Percentiles rank a stretch among this genome's conserved stretches.
Conservation (phyloP, 2,888 invertebrate genomes). For the Ophion ventricosus region DNA sequence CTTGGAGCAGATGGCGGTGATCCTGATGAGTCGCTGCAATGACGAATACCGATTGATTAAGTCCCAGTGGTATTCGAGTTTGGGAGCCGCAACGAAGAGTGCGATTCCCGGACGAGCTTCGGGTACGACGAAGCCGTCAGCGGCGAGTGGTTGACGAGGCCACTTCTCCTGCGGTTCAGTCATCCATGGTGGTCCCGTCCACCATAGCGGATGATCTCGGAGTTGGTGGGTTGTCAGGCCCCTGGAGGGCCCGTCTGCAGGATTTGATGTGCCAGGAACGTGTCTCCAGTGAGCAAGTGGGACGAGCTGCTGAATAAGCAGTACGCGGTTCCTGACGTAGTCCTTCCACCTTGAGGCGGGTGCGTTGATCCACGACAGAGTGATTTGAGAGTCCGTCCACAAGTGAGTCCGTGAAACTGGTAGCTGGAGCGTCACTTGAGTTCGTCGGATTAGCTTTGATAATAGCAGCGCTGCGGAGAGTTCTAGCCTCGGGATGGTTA, state of each 20-base stretch:
- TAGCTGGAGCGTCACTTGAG: constrained; percentile 1
- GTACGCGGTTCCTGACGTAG: constrained; percentile 69
- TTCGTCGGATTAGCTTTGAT: constrained; percentile 11
- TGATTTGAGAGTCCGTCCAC: constrained; percentile 71
- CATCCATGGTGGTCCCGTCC: constrained; percentile 29
- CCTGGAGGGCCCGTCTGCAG: constrained; percentile 42
- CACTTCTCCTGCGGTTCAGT: constrained; percentile 8
- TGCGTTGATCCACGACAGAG: constrained; percentile 66
- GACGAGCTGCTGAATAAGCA: constrained; percentile 67
- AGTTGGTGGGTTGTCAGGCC: constrained; percentile 34
- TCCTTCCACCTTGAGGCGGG: constrained; percentile 69
- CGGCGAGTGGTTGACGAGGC: constrained; percentile 3
- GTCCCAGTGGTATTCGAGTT: too few species aligned
- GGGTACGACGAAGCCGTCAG: background rate
- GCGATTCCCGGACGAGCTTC: background rate
- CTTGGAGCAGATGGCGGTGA: constrained; percentile 6
- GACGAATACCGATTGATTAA: too few species aligned
- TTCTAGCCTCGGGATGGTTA: constrained; percentile 57
- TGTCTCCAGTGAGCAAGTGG: constrained; percentile 50
- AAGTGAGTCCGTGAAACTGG: background rate
- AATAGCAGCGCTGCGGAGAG: constrained; percentile 28
- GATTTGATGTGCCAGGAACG: constrained; percentile 44
- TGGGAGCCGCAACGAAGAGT: constrained; percentile 4
- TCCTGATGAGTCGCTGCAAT: background rate
- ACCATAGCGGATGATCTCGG: too few species aligned